Base-by-base conservation (phyloP, 2,797 vertebrate genomes). In the Aphelocoma californica region DNA sequence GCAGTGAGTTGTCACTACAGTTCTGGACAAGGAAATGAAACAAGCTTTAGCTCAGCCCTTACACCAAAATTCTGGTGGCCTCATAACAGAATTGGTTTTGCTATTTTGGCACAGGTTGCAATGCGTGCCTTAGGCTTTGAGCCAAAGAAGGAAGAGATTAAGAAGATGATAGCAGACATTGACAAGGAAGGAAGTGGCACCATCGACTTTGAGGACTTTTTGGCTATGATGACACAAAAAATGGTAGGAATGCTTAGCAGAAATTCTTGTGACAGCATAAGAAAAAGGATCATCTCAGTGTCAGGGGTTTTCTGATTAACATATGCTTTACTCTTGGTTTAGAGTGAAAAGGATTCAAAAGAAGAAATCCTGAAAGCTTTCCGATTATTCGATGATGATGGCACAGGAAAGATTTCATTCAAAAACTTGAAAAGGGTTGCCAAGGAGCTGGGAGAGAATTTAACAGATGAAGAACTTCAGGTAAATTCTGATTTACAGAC, bases 361-460 rank as follows among this genome's bases (percentile, higher is more conserved):
- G 98, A 99, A 97, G 99, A 99, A 98, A 99, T 99, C 72, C 47
- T 99, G 94, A 99, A 99, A 96, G 98, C 99, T 70, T 99, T 99
- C 79, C 97, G 98, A 53, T 98, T 99, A 87, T 99, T 99, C 92
- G 99, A 99, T 95, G 99, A 99, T 34, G 99, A 99, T 87, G 96
- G 98, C 84, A 99, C 99, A 0, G 99, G 99, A 40, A 99, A 98
- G 92, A 99, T 99, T 97, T 99, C 99, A 8, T 99, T 99, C 92
- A 99, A 98, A 96, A 99, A 99, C 77, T 98, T 99, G 23, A 99
- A 99, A 93, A 98, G 98, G 86, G 99, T 99, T 72, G 98, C 99
- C 64, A 99, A 99, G 90, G 99, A 99, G 95, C 98, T 99, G 73
- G 99, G 99, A 40, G 99, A 99, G 97, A 99, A 98, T 95, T 97